phyloP scores from a whole-genome alignment of 2,888 invertebrate species.

The Trissolcus brochymenae region DNA sequence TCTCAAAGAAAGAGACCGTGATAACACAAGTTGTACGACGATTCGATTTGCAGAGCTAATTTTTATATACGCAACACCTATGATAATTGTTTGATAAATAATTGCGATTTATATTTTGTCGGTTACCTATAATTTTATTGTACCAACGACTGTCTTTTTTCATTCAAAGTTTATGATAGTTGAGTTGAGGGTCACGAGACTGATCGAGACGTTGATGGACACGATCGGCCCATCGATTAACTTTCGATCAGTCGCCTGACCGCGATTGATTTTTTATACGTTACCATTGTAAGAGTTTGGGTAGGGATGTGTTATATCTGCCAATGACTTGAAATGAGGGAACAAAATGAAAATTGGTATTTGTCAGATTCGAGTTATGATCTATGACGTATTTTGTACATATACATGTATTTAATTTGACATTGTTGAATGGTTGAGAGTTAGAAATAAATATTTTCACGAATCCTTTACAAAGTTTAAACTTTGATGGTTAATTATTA shows the following conservation, averaged over 20 bases:
- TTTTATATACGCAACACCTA: conserved; percentile 28
- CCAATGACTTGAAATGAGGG: neutral
- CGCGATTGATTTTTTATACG: conserved; percentile 45
- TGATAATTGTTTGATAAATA: conserved; percentile 14
- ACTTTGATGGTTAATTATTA: neutral
- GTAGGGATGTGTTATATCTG: conserved; percentile 7
- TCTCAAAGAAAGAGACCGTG: conserved; percentile 1
- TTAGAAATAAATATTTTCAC: neutral
- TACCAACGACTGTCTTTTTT: conserved; percentile 50
- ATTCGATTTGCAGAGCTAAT: conserved; percentile 18
- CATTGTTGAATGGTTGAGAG: conserved; percentile 20
- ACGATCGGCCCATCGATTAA: conserved; percentile 34
- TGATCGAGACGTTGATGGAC: conserved; percentile 32
- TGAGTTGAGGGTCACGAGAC: conserved; percentile 36
- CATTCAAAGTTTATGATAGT: conserved; percentile 54
- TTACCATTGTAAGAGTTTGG: conserved; percentile 13
- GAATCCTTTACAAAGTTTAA: conserved; percentile 1
- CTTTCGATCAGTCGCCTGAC: conserved; percentile 22
- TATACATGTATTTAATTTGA: conserved; percentile 40
- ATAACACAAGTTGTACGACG: conserved; percentile 32
- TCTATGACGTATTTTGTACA: conserved; percentile 35
- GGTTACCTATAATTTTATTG: conserved; percentile 4
- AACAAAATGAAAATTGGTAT: conserved; percentile 9
- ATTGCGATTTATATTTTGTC: neutral
- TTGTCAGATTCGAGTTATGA: conserved; percentile 22